A percentile compares a stretch with the other conserved stretches of the same genome.
These are phyloP conservation scores for Melitaea cinxia DNA, from an alignment of 1,140 invertebrate genomes.

Conservation along the genomic window DNA sequence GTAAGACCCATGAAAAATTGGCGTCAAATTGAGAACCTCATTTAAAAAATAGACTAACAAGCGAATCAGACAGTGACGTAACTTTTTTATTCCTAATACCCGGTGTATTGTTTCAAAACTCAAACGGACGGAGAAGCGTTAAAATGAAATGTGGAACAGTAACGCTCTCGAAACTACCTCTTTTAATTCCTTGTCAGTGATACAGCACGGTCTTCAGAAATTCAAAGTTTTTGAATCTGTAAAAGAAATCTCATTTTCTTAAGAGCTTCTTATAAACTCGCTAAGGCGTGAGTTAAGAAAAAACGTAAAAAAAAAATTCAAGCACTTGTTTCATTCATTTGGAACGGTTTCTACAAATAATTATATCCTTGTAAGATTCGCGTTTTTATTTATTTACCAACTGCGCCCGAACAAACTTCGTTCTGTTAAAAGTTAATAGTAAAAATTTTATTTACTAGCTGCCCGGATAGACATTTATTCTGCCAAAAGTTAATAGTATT, in stretches of 20 bases:
- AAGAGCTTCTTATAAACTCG: slow-evolving; percentile 15
- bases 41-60: too few species aligned
- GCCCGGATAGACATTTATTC: too few species aligned
- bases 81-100: neutral
- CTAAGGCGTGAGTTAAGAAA: slow-evolving; percentile 11
- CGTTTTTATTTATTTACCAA: too few species aligned
- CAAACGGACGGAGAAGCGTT: neutral
- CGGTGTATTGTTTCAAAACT: neutral
- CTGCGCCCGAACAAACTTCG: too few species aligned
- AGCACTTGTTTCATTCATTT: slow-evolving; percentile 18
- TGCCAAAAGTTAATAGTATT: too few species aligned
- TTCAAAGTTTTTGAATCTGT: slow-evolving; percentile 5
- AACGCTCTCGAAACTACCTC: neutral
- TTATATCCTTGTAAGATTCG: neutral
- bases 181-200: slow-evolving; percentile 9
- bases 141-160: neutral
- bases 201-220: slow-evolving; percentile 8
- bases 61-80: too few species aligned
- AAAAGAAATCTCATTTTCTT: slow-evolving; percentile 15
- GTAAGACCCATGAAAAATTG: too few species aligned
- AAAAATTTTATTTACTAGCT: too few species aligned
- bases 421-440: too few species aligned
- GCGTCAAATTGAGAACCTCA: too few species aligned
- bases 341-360: neutral
- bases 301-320: slow-evolving; percentile 2